A percentile compares a stretch with the other conserved stretches of the same genome.
Evolutionary conservation across 2,888 invertebrate species (phyloP).

Genomic region (Dryadula phaetusa): DNA sequence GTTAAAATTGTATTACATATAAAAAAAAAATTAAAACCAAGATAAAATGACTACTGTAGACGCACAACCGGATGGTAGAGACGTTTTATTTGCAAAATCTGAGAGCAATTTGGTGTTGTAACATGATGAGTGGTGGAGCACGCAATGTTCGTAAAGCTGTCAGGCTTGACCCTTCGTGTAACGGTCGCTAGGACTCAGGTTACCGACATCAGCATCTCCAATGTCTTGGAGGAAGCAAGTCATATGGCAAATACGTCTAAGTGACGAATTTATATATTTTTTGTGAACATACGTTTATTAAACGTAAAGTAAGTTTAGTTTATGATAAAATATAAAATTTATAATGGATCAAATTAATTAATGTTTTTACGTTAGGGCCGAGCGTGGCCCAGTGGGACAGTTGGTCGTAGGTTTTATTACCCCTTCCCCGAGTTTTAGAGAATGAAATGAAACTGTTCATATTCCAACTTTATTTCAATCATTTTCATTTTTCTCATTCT

Average conservation of each 20-base stretch:
- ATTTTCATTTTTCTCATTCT: too few relatives aligned
- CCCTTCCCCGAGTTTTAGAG: too few relatives aligned
- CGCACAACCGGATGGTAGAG: constrained; percentile 1
- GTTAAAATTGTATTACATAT: background rate
- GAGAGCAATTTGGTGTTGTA: constrained; percentile 40
- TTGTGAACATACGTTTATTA: background rate
- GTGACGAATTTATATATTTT: constrained; percentile 1
- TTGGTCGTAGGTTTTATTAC: too few relatives aligned
- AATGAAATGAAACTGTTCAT: too few relatives aligned
- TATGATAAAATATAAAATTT: too few relatives aligned
- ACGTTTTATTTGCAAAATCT: constrained; percentile 30
- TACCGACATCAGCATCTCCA: constrained; percentile 59
- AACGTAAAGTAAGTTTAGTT: too few relatives aligned
- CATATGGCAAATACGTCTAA: constrained; percentile 40
- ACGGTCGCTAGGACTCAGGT: constrained; percentile 53
- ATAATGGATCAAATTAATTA: too few relatives aligned
- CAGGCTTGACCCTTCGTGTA: constrained; percentile 53
- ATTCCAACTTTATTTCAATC: too few relatives aligned
- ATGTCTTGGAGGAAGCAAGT: constrained; percentile 53
- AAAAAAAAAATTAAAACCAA: background rate
- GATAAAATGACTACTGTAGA: background rate
- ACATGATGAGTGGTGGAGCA: constrained; percentile 41
- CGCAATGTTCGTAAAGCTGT: constrained; percentile 51
- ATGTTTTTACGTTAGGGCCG: too few relatives aligned
- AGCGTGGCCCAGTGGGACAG: too few relatives aligned